phyloP scores from a whole-genome alignment of 30 jellyfish, hydroid and myxozoan genomes.

The Clytia hemisphaerica region DNA sequence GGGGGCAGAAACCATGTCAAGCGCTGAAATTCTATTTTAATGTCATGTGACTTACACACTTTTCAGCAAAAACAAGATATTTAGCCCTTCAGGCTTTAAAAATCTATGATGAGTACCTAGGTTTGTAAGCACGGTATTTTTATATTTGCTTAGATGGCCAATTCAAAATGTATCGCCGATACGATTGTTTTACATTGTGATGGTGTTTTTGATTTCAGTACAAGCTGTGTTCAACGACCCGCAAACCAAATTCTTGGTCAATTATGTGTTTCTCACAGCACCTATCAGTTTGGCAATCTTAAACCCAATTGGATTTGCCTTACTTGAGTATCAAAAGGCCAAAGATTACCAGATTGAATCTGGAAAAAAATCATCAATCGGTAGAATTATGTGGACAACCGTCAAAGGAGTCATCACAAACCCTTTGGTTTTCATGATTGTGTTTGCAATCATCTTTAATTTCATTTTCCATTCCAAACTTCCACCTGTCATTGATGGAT shows the following conservation, averaged over 20 bases:
- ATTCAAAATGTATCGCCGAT: no score
- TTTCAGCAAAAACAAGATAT: no score
- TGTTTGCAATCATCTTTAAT: conserved; percentile 46
- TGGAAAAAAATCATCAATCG: neutral
- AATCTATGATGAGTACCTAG: no score
- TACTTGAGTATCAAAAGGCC: conserved; percentile 67
- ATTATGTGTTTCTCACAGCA: conserved; percentile 62
- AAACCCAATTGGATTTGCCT: conserved; percentile 75
- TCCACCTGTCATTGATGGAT: conserved; percentile 25
- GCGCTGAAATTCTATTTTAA: no score
- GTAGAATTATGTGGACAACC: conserved; percentile 43
- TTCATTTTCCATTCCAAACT: conserved; percentile 14
- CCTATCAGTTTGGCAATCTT: conserved; percentile 71
- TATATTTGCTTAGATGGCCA: no score
- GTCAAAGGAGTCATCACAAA: conserved; percentile 53
- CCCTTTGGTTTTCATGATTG: conserved; percentile 80
- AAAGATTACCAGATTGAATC: neutral
- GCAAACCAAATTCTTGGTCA: conserved; percentile 41
- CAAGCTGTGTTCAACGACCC: conserved; percentile 48
- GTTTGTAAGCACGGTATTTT: no score
- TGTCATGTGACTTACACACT: no score
- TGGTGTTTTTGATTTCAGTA: conserved; percentile 36
- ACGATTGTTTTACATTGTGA: neutral
- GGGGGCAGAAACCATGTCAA: no score
- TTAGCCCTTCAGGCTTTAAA: no score